These are phyloP conservation scores for Gorsachius goisagi DNA, from an alignment of 2,113 vertebrate species.

Conservation along the genomic window DNA sequence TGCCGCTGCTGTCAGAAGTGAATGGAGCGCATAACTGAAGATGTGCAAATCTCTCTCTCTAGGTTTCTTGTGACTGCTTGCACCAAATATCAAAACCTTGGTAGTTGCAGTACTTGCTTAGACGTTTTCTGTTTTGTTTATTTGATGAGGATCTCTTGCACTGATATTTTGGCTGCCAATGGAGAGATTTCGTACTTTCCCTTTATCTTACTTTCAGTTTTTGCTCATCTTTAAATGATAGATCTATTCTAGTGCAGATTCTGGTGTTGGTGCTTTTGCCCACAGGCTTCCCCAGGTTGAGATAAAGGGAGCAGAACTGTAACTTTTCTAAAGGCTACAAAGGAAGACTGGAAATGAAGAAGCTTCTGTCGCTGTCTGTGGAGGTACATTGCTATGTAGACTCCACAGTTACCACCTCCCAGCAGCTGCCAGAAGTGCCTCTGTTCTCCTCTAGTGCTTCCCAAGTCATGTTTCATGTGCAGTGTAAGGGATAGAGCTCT, in stretches of 20 bases:
- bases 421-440: neutral
- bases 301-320: neutral
- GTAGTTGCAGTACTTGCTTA: neutral
- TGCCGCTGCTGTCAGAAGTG: neutral
- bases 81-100: neutral
- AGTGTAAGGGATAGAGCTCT: neutral
- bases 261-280: neutral
- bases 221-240: neutral
- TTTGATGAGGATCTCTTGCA: neutral
- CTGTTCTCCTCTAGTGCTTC: neutral
- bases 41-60: neutral
- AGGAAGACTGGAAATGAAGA: neutral
- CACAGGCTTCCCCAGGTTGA: neutral
- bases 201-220: neutral
- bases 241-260: neutral
- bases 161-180: neutral
- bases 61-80: neutral
- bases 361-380: neutral
- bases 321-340: neutral
- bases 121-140: neutral
- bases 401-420: neutral
- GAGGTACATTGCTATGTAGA: neutral
- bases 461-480: neutral
- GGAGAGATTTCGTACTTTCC: neutral
- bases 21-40: neutral